Evolutionary conservation across 2,113 vertebrate species (phyloP), one percentile per base, ranked within the genome.

Genomic region (Corythornis madagascariensis): DNA sequence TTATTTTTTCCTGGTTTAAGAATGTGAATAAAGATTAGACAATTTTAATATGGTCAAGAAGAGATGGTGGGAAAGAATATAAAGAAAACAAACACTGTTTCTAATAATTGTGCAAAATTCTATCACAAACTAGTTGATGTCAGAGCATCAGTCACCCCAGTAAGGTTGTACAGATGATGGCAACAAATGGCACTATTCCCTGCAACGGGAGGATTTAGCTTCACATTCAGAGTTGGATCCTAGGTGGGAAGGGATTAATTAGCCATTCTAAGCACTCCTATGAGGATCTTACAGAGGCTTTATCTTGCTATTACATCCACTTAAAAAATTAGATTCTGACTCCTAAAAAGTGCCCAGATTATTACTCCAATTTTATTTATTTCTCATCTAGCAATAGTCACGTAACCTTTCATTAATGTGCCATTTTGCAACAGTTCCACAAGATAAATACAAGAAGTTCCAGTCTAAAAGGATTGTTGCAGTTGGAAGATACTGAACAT

Each of bases 401-500:
- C 0, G 1, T 57, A 52, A 57, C 5, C 25, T 76, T 60, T 35
- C 25, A 35, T 15, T 35, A 33, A 72, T 0, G 0, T 21, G 50
- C 7, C 11, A 13, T 70, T 53, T 64, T 7, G 4, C 48, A 64
- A 38, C 14, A 59, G 13, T 29, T 47, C 60, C 84, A 25, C 64
- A 50, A 56, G 16, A 13, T 16, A 77, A 80, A 64, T 38, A 35
- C 6, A 70, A 59, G 19, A 29, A 47, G 21, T 18, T 67, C 31
- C 21, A 53, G 18, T 17, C 28, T 42, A 38, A 60, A 79, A 79
- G 10, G 38, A 35, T 16, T 2, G 1, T 15, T 52, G 50, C 22
- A 59, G 15, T 12, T n/a, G 16, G 63, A 70, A 55, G n/a, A 16
- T 31, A 24, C 7, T 33, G 28, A 63, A 33, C 28, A 12, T 38